Evolutionary conservation across 2,888 invertebrate species (phyloP).

Genomic region (Erannis defoliaria): DNA sequence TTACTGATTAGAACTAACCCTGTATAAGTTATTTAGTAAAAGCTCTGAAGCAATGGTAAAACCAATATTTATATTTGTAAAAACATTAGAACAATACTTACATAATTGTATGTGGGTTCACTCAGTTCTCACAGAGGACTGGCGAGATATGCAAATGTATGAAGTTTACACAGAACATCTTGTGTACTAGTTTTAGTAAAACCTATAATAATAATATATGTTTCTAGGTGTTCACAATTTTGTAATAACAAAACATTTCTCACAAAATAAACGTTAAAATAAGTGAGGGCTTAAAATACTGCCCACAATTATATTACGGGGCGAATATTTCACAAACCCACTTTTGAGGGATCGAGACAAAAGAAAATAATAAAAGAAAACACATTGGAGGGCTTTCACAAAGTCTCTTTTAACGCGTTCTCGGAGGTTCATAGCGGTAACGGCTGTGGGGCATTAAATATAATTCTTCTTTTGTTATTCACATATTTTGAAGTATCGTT

Average conservation of each 20-base stretch:
- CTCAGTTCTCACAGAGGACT: too few species aligned
- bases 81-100: too few species aligned
- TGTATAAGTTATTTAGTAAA: too few species aligned
- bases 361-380: slow-evolving; percentile 73
- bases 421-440: slow-evolving; percentile 48
- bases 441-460: slow-evolving; percentile 68
- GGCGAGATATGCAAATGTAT: too few species aligned
- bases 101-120: too few species aligned
- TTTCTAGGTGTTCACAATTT: background rate
- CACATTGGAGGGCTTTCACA: slow-evolving; percentile 66
- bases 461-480: slow-evolving; percentile 63
- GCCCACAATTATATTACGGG: slow-evolving; percentile 74
- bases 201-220: too few species aligned
- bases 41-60: too few species aligned
- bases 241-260: slow-evolving; percentile 34
- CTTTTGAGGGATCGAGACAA: slow-evolving; percentile 67
- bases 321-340: slow-evolving; percentile 73
- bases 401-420: slow-evolving; percentile 72
- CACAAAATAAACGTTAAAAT: slow-evolving; percentile 57
- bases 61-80: too few species aligned
- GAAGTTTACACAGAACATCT: too few species aligned
- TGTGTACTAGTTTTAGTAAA: too few species aligned
- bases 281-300: slow-evolving; percentile 75
- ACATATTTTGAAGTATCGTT: slow-evolving; percentile 47
- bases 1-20: too few species aligned